Base-by-base conservation (phyloP, 2,797 vertebrate genomes). In the Clarias pachynema region DNA sequence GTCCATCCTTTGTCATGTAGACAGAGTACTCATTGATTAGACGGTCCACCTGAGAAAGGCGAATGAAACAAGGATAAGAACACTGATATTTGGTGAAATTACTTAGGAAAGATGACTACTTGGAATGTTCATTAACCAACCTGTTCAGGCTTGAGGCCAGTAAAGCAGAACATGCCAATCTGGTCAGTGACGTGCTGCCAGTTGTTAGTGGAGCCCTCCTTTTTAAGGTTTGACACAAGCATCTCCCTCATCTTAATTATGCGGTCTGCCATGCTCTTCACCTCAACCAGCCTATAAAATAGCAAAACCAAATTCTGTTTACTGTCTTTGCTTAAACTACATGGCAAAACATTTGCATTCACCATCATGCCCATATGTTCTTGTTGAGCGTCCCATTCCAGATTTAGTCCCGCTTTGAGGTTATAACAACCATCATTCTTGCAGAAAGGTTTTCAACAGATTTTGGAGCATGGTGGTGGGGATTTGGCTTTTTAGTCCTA, bases 91-190 rank as follows among this genome's bases (percentile, higher is more conserved):
- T 63, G 22, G 44, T 29, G 8, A n/a, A 22, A 85, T 22, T 34
- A 69, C 24, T 57, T 12, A 9, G 44, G 18, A 24, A 31, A 16
- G 12, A 44, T 63, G 20, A 31, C 18, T 37, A 26, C 12, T 62
- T 60, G 0, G 8, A 24, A 16, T 37, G 24, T 20, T 66, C 37
- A 40, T 68, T 79, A 0, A 0, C 92, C 89, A 91, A 98, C 98
- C 97, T 99, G 98, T 24, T 99, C 98, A 0, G 97, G 96, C 89
- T 98, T 99, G 31, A 99, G 96, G 75, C 98, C 98, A 0, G 98
- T 99, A 92, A 98, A 99, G 93, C 98, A 99, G 91, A 99, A 99
- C 98, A 99, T 99, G 92, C 98, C 98, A 0, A 99, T 99, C 94
- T 99, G 98, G 92, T 99, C 97, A 0, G 90, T 97, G 92, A 99